These are phyloP conservation scores for Stigmatopora argus DNA, from an alignment of 2,113 vertebrate genomes.

Conservation along the genomic window DNA sequence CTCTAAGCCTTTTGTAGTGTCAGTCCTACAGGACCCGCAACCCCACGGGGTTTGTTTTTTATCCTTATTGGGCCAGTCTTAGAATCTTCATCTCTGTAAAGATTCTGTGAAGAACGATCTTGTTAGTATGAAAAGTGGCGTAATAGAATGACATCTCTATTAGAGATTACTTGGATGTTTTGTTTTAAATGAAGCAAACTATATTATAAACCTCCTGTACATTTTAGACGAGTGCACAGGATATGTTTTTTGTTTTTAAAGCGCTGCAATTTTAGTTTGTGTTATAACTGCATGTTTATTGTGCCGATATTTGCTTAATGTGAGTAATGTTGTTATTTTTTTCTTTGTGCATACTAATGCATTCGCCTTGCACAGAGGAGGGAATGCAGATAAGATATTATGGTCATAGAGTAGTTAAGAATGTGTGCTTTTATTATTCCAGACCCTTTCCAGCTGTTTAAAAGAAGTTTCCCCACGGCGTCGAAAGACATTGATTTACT, in stretches of 20 bases:
- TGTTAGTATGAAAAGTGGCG: constrained; percentile 4
- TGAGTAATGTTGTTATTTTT: constrained; percentile 27
- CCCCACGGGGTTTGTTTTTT: constrained; percentile 35
- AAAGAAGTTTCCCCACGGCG: background rate
- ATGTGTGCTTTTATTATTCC: constrained; percentile 28
- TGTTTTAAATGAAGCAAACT: background rate
- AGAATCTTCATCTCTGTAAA: constrained; percentile 41
- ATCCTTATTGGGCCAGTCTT: constrained; percentile 37
- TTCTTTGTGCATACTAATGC: constrained; percentile 32
- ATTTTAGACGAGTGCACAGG: constrained; percentile 6
- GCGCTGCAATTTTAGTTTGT: background rate
- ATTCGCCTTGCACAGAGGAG: constrained; percentile 41
- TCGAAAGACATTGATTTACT: background rate
- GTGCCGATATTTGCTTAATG: constrained; percentile 15
- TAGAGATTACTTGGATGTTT: background rate
- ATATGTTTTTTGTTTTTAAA: constrained; percentile 15
- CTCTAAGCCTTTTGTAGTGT: constrained; percentile 50
- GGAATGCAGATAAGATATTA: constrained; percentile 32
- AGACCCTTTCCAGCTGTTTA: constrained; percentile 6
- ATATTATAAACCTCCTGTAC: background rate
- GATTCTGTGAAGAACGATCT: constrained; percentile 12
- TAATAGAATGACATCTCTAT: background rate
- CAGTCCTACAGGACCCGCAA: constrained; percentile 40
- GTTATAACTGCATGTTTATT: constrained; percentile 6
- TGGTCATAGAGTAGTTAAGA: constrained; percentile 16